Evolutionary conservation across 92 coral and sea anemone species (phyloP), one percentile per base, ranked within the genome.

Genomic region (Meandrina meandrites): DNA sequence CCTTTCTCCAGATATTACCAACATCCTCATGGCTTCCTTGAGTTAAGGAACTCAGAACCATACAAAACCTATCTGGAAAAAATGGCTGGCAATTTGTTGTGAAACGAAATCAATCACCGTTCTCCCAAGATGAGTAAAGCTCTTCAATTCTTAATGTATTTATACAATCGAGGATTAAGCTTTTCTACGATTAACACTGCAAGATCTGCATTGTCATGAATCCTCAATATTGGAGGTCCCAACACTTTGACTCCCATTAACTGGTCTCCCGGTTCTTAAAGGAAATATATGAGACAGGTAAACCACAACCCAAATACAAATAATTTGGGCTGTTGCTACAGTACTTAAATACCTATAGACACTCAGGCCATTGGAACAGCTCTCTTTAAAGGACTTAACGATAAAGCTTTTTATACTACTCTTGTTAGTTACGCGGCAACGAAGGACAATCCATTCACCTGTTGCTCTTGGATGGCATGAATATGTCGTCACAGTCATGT

Each of bases 11-110:
- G 93, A 86, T 58, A 81, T 86, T 69, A 77, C 81, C 73, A 75
- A 76, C 36, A 82, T 87, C 90, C 24, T 90, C 88, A 86, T 82
- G 87, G 81, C 87, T 7, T 86, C 90, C 36, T 90, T 90, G 93
- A 31, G 90, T 48, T 31, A 27, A 50, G 90, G 82, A 10, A 91
- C 93, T 22, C 47, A 90, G 70, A 91, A 87, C 37, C 91, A 91
- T 91, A 87, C 70, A 67, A 51, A 57, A 87, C 89, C 32, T 91
- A 87, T 70, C 58, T 91, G 51, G 67, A n/a, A 77, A 8, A 84
- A 83, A 57, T 90, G 93, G 93, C 78, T 82, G 67, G 79, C 15
- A 35, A 87, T 90, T 87, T 87, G 77, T 82, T 1, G 82, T 91
- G 48, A 91, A 83, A 82, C 91, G 91, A 21, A 12, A 88, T 83